Percentiles rank a stretch among this genome's conserved stretches.
These are phyloP conservation scores for Alligator mississippiensis DNA, from an alignment of 2,113 vertebrate genomes.

Conservation along the genomic window DNA sequence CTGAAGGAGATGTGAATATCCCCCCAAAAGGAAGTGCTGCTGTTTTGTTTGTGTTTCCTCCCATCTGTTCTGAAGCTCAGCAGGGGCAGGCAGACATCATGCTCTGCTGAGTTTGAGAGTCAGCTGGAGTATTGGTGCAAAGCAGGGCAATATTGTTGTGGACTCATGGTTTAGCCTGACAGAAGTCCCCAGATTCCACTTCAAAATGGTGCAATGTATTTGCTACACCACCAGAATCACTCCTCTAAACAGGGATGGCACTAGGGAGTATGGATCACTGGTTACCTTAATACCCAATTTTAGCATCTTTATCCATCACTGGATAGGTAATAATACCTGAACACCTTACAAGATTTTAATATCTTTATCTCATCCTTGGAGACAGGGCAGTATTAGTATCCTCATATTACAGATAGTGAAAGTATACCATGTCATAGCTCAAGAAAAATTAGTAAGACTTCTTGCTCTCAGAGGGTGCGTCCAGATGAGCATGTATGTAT, in stretches of 20 bases:
- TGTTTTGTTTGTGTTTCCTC: neutral
- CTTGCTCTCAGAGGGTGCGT: too few relatives aligned
- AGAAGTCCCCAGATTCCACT: neutral
- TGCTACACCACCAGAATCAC: neutral
- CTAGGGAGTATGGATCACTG: neutral
- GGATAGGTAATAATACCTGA: too few relatives aligned
- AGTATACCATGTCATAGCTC: too few relatives aligned
- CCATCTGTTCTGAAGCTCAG: neutral
- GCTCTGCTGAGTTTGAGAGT: accelerated
- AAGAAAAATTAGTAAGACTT: too few relatives aligned
- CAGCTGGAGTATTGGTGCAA: neutral
- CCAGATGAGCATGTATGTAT: too few relatives aligned
- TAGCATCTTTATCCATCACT: too few relatives aligned
- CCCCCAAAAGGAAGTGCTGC: neutral
- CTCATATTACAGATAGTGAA: too few relatives aligned
- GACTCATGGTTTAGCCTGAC: accelerated
- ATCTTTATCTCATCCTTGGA: too few relatives aligned
- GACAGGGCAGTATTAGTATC: too few relatives aligned
- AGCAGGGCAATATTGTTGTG: neutral
- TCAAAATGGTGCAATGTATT: neutral
- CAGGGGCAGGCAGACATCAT: neutral
- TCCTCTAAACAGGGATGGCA: neutral
- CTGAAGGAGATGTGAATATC: neutral
- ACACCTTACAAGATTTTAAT: too few relatives aligned
- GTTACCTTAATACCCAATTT: neutral